A percentile compares a stretch with the other conserved stretches of the same genome.
Evolutionary conservation across 2,113 vertebrate genomes (phyloP).

Genomic region (Coryphaenoides rupestris): DNA sequence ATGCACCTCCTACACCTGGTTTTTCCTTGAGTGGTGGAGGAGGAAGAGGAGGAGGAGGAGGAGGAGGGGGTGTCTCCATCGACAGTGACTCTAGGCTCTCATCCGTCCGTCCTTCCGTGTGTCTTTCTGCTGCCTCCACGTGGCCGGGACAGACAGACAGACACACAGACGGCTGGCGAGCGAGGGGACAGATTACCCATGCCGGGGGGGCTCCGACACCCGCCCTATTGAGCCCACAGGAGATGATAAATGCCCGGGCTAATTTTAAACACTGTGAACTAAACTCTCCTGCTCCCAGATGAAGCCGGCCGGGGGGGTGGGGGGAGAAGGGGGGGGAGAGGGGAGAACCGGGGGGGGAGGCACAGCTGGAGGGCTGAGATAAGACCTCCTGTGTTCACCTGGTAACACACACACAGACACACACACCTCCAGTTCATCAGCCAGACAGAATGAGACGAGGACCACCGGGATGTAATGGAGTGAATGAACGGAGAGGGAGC

Average conservation of each 20-base stretch:
- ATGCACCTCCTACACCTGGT: too few relatives aligned
- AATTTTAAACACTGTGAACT: constrained; percentile 75
- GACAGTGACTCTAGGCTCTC: constrained; percentile 47
- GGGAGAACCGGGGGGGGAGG: constrained; percentile 41
- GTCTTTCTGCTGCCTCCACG: too few relatives aligned
- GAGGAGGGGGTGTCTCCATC: constrained; percentile 32
- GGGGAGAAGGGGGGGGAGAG: too few relatives aligned
- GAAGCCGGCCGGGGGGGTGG: constrained; percentile 11
- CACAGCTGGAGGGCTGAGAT: constrained; percentile 62
- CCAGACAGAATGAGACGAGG: too few relatives aligned
- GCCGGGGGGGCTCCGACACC: constrained; percentile 47
- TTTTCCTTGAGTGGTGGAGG: too few relatives aligned
- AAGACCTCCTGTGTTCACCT: constrained; percentile 40
- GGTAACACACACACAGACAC: constrained; percentile 11
- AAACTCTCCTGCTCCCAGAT: constrained; percentile 56
- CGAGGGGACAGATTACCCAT: constrained; percentile 58
- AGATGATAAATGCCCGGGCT: constrained; percentile 70
- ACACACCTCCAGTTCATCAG: too few relatives aligned
- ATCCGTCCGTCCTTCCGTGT: too few relatives aligned
- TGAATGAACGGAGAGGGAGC: too few relatives aligned
- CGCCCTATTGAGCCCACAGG: constrained; percentile 51
- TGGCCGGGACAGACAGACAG: too few relatives aligned
- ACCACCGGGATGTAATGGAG: too few relatives aligned
- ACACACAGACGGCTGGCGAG: constrained; percentile 37
- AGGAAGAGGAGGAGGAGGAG: too few relatives aligned